Percentiles rank a stretch among this genome's conserved stretches.
Evolutionary conservation across 1,140 invertebrate species (phyloP).

Genomic region (Pachyrhynchus sulphureomaculatus): DNA sequence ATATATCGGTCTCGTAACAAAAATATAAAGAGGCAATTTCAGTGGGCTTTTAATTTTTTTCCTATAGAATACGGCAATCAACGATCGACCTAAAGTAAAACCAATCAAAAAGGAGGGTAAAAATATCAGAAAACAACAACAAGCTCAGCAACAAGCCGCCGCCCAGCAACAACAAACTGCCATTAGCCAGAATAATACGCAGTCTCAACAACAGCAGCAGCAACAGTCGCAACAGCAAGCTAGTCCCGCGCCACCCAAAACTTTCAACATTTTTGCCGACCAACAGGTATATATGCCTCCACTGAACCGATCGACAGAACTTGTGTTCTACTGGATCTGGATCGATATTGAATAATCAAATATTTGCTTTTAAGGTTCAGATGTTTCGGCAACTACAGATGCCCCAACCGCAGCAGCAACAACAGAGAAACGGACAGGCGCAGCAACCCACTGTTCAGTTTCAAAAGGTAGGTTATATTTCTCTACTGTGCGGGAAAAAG

Average conservation of each 20-base stretch:
- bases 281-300: conserved; percentile 14
- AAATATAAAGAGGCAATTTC: not conserved
- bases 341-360: too few species aligned
- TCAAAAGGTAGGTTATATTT: conserved; percentile 24
- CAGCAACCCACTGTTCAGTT: conserved; percentile 12
- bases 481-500: too few species aligned
- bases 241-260: conserved; percentile 26
- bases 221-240: conserved; percentile 38
- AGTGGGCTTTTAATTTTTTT: too few species aligned
- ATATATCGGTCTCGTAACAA: not conserved
- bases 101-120: conserved; percentile 75
- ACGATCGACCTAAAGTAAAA: conserved; percentile 78
- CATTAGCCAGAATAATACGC: conserved; percentile 51
- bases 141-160: conserved; percentile 44
- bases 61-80: conserved; percentile 70
- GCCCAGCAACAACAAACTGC: conserved; percentile 41
- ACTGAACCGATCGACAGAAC: not conserved
- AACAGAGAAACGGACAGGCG: conserved; percentile 10
- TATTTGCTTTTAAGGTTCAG: conserved; percentile 20
- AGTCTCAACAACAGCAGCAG: too few species aligned
- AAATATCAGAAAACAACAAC: conserved; percentile 57
- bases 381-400: conserved; percentile 41
- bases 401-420: conserved; percentile 22
- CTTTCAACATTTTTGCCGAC: conserved; percentile 32
- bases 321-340: too few species aligned